Percentiles rank a stretch among this genome's conserved stretches.
phyloP scores from a whole-genome alignment of 2,797 vertebrate genomes.

The Leucoraja ocellata region DNA sequence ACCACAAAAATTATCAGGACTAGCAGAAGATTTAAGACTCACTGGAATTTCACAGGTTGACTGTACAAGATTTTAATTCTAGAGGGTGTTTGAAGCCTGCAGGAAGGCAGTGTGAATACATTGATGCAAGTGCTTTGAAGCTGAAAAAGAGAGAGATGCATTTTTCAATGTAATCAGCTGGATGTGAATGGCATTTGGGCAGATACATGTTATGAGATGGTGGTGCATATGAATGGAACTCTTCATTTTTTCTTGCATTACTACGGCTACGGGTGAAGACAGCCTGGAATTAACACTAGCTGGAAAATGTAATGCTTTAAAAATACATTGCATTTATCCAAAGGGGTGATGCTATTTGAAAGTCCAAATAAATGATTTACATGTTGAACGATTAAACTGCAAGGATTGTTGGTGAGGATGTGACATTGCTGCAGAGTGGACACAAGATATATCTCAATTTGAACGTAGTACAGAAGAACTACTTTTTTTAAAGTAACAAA shows the following conservation, averaged over 20 bases:
- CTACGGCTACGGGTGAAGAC: neutral
- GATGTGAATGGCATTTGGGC: neutral
- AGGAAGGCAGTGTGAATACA: neutral
- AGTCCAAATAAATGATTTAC: too few species aligned
- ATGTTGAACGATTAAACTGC: too few species aligned
- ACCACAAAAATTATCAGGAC: neutral
- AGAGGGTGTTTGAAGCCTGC: neutral
- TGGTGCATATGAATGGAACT: neutral
- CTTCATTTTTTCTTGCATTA: conserved; percentile 3
- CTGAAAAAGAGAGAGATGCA: neutral
- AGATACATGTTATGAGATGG: neutral
- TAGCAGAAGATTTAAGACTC: conserved; percentile 1
- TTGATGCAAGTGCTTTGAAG: neutral
- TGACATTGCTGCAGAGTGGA: too few species aligned
- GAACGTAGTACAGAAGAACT: too few species aligned
- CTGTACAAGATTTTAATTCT: neutral
- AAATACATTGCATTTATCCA: too few species aligned
- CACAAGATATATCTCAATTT: too few species aligned
- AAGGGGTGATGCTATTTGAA: too few species aligned
- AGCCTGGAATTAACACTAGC: neutral
- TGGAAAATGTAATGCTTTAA: neutral
- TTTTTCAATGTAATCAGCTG: conserved; percentile 5
- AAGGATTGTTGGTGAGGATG: too few species aligned
- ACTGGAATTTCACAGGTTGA: conserved; percentile 19
- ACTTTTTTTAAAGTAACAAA: too few species aligned